Evolutionary conservation across 1,140 invertebrate genomes (phyloP), one percentile per base, ranked within the genome.

Genomic region (Tribolium castaneum): DNA sequence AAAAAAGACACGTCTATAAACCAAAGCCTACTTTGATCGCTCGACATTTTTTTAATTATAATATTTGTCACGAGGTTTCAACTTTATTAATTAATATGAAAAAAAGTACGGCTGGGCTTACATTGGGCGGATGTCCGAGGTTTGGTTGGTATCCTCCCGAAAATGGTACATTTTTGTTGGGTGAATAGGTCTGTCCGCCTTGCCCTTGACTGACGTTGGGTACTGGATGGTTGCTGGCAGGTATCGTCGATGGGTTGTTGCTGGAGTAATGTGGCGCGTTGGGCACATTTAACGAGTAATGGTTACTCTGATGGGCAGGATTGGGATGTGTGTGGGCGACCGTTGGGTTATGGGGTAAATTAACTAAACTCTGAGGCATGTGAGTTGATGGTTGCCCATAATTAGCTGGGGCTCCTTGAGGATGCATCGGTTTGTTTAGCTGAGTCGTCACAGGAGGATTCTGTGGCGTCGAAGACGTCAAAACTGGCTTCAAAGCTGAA

Each of bases 401-500:
- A 14, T 70, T 75, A 9, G 73, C 54, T 9, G 82, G 75, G n/a
- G 80, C 35, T 51, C 80, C 78, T 80, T 81, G 80, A 5, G 79
- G 77, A 82, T 81, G 80, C 79, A 82, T 81, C 3, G 76, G 78
- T 76, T 82, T 83, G 70, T 80, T 83, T 30, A 81, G 16, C 34
- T 76, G 80, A 7, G 76, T 50, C 22, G 75, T 66, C 35, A 74
- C 78, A 39, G 79, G 59, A 66, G 87, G 83, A 83, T 88, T 87
- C 75, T 87, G 87, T 70, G 86, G 87, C 75, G 86, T 87, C 75
- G 87, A 84, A 82, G 88, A 85, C 76, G 88, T 84, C 80, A 89
- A 81, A 80, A 87, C 88, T 81, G 89, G 88, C 85, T 90, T 89
- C 85, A 89, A 83, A 83, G 88, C 87, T 84, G 89, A 89, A 87